Conservation (phyloP, 2,797 vertebrate species). For the Alca torda region DNA sequence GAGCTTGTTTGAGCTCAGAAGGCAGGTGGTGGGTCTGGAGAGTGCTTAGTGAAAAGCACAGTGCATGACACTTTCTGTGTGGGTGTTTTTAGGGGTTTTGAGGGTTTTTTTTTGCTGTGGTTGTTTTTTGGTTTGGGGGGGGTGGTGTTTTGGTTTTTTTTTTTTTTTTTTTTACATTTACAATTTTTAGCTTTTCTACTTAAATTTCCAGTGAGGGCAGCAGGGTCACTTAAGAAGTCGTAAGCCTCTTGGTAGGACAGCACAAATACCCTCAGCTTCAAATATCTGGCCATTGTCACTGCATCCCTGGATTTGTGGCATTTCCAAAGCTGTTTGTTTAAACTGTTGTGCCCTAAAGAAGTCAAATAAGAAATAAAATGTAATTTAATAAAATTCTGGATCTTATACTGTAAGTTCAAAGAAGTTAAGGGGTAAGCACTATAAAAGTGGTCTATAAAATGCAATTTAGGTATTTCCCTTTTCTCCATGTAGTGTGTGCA, state of each 20-base stretch:
- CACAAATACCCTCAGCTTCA: neutral
- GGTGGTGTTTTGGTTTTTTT: too few species aligned
- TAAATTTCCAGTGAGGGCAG: neutral
- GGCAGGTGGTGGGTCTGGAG: neutral
- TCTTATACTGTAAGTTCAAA: neutral
- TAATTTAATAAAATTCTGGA: neutral
- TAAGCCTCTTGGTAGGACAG: neutral
- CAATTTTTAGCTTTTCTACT: neutral
- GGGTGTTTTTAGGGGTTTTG: neutral
- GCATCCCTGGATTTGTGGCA: neutral
- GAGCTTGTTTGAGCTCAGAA: neutral
- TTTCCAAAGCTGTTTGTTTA: neutral
- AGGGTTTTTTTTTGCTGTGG: fast-evolving
- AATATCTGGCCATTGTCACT: neutral
- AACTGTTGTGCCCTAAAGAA: neutral
- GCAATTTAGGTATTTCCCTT: neutral
- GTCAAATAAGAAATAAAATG: neutral
- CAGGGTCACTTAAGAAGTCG: neutral
- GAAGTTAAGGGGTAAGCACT: neutral
- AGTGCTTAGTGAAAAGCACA: neutral
- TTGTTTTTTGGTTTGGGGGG: neutral
- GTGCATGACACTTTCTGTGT: neutral
- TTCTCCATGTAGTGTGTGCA: neutral
- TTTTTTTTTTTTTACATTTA: neutral
- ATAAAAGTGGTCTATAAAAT: neutral